Evolutionary conservation across 2,797 vertebrate genomes (phyloP).

Genomic region (Nannoperca australis): DNA sequence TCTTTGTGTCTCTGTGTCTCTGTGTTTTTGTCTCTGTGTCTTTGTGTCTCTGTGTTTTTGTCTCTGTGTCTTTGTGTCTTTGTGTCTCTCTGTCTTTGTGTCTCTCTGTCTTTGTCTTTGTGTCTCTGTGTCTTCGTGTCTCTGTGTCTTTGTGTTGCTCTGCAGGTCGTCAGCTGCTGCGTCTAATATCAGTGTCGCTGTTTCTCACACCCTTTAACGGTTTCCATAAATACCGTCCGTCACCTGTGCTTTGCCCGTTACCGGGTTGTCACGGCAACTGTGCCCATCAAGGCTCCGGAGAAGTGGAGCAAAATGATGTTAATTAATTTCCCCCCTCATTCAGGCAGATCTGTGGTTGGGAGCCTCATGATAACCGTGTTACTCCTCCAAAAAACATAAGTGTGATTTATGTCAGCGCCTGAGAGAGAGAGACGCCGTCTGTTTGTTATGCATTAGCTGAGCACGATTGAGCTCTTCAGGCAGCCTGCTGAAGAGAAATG

Average conservation of each 20-base stretch:
- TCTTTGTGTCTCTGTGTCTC: too few species aligned
- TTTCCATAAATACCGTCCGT: constrained; percentile 2
- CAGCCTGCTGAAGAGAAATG: constrained; percentile 53
- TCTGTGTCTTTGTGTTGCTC: neutral
- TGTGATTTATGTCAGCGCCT: constrained; percentile 52
- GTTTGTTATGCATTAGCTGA: constrained; percentile 72
- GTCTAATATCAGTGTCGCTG: constrained; percentile 42
- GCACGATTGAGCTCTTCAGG: constrained; percentile 60
- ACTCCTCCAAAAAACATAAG: constrained; percentile 42
- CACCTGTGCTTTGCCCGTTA: constrained; percentile 33
- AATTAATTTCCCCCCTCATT: constrained; percentile 27
- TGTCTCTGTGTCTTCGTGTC: too few species aligned
- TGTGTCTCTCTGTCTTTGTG: too few species aligned
- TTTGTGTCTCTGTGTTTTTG: too few species aligned
- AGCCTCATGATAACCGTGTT: constrained; percentile 9
- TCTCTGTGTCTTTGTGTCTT: too few species aligned
- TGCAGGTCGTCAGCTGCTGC: constrained; percentile 45
- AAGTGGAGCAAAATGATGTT: constrained; percentile 15
- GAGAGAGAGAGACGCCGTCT: constrained; percentile 46
- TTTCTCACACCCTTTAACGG: constrained; percentile 52
- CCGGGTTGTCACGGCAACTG: constrained; percentile 46
- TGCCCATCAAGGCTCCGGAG: constrained; percentile 22
- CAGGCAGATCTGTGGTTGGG: constrained; percentile 7
- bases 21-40: too few species aligned
- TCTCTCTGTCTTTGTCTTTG: too few species aligned